phyloP scores from a whole-genome alignment of 2,797 vertebrate genomes.

The Microhierax caerulescens region DNA sequence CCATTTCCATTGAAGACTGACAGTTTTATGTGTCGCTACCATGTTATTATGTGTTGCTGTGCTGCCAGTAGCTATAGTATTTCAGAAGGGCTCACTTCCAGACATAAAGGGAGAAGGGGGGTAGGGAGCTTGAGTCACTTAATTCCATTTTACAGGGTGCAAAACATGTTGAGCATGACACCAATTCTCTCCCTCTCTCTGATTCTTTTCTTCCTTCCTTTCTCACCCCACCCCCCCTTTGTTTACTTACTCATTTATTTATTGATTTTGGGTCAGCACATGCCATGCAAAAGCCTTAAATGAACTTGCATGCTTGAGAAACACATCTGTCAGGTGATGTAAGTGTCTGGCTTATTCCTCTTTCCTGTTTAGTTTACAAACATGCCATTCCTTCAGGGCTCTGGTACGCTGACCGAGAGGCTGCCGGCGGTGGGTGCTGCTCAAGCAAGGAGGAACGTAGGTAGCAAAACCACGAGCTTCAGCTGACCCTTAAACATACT shows the following conservation, averaged over 20 bases:
- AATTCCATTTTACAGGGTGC: conserved; percentile 73
- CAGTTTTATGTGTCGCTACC: conserved; percentile 89
- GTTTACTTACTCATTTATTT: not conserved
- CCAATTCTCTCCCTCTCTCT: not conserved
- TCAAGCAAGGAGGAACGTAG: not conserved
- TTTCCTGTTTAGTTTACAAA: conserved; percentile 75
- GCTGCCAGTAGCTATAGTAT: conserved; percentile 84
- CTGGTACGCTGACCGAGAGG: conserved; percentile 27
- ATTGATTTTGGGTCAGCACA: conserved; percentile 32
- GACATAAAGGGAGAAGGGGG: conserved; percentile 79
- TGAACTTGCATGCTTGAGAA: conserved; percentile 62
- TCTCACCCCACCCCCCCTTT: not conserved
- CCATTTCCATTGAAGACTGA: conserved; percentile 79
- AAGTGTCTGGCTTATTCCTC: conserved; percentile 64
- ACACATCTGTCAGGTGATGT: conserved; percentile 76
- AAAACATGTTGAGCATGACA: conserved; percentile 73
- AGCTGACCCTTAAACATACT: not conserved
- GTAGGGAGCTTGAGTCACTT: conserved; percentile 14
- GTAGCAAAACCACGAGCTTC: not conserved
- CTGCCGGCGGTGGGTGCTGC: not conserved
- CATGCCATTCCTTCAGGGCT: conserved; percentile 60
- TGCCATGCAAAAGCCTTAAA: conserved; percentile 60
- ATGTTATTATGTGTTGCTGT: conserved; percentile 86
- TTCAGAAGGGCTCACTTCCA: conserved; percentile 85
- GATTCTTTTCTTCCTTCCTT: not conserved